Percentiles rank a stretch among this genome's conserved stretches.
Evolutionary conservation across 2,797 vertebrate species (phyloP).

Genomic region (Diplodus puntazzo): DNA sequence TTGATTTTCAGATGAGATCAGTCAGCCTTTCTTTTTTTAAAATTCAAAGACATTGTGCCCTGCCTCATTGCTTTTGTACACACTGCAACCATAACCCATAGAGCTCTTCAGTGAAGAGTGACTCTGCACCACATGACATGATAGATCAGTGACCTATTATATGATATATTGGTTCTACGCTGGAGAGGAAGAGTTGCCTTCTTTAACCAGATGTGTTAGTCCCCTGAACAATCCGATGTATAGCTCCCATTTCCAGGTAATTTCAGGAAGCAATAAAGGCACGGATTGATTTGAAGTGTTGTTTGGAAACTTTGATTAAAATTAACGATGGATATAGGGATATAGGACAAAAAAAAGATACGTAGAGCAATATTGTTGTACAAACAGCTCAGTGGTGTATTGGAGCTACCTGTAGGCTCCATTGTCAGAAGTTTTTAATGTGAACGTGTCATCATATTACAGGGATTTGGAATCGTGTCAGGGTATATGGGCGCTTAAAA

Average conservation of each 20-base stretch:
- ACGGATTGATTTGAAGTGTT: constrained; percentile 66
- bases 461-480: constrained; percentile 80
- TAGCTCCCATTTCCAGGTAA: constrained; percentile 78
- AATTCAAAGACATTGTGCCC: constrained; percentile 70
- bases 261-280: constrained; percentile 88
- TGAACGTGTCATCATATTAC: constrained; percentile 76
- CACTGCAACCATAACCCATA: constrained; percentile 75
- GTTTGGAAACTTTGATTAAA: constrained; percentile 63
- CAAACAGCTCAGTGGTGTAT: constrained; percentile 80
- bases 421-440: constrained; percentile 77
- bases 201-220: constrained; percentile 61
- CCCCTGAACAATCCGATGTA: constrained; percentile 67
- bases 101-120: constrained; percentile 82
- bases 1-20: constrained; percentile 80
- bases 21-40: constrained; percentile 75
- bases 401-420: constrained; percentile 79
- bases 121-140: constrained; percentile 73
- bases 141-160: constrained; percentile 67
- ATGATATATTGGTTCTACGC: constrained; percentile 64
- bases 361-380: constrained; percentile 85
- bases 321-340: constrained; percentile 52
- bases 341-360: constrained; percentile 52
- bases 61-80: constrained; percentile 80
- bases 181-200: constrained; percentile 68
- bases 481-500: constrained; percentile 72